phyloP scores from a whole-genome alignment of 2,113 vertebrate genomes.

The Caracal caracal region DNA sequence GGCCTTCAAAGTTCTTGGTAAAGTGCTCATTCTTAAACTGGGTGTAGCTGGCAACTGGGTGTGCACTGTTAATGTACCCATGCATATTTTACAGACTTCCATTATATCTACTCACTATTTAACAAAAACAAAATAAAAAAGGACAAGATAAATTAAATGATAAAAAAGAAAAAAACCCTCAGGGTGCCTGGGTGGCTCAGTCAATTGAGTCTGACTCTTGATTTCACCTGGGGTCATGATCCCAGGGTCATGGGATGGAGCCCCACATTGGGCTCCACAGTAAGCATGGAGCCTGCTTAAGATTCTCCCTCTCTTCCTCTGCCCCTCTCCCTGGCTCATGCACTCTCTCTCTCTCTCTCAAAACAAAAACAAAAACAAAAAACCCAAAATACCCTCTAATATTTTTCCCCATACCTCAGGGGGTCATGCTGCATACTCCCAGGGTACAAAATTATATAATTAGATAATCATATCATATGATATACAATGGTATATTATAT shows the following conservation, averaged over 20 bases:
- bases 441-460: neutral
- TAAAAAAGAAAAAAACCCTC: neutral
- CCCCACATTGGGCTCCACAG: too few species aligned
- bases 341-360: too few species aligned
- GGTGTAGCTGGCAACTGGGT: neutral
- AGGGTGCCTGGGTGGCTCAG: too few species aligned
- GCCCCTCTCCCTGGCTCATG: too few species aligned
- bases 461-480: neutral
- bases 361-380: too few species aligned
- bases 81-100: neutral
- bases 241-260: too few species aligned
- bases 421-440: neutral
- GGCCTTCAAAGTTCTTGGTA: neutral
- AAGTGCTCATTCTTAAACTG: neutral
- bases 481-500: too few species aligned
- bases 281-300: too few species aligned
- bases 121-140: neutral
- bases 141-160: neutral
- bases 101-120: neutral
- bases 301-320: too few species aligned
- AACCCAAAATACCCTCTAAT: neutral
- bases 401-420: neutral
- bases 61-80: neutral
- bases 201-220: too few species aligned
- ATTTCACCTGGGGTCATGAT: too few species aligned